Conservation (phyloP, 2,888 invertebrate genomes). For the Amblyjoppa proteus region DNA sequence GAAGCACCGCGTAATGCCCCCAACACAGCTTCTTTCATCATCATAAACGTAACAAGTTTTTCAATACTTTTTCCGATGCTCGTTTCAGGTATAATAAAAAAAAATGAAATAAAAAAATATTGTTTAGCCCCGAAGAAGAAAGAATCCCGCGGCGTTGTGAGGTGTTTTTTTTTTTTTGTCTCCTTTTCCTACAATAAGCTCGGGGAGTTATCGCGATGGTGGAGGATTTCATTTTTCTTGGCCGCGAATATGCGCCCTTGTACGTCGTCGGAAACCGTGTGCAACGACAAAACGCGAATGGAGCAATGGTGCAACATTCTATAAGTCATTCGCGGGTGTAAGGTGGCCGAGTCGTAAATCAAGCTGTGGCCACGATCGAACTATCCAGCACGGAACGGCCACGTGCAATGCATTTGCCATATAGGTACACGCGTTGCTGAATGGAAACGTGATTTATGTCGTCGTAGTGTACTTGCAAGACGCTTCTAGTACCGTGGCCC, state of each 20-base stretch:
- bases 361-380: conserved; percentile 66
- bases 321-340: conserved; percentile 60
- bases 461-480: conserved; percentile 72
- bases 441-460: conserved; percentile 78
- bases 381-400: conserved; percentile 72
- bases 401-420: conserved; percentile 56
- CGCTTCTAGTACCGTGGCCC: neutral
- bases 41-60: conserved; percentile 18
- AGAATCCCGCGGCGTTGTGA: neutral
- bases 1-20: too few relatives aligned
- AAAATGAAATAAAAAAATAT: neutral
- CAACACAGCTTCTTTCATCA: conserved; percentile 7
- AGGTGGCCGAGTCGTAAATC: conserved; percentile 60
- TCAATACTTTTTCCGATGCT: conserved; percentile 2
- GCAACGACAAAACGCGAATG: conserved; percentile 33
- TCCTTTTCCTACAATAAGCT: conserved; percentile 16
- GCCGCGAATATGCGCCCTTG: conserved; percentile 25
- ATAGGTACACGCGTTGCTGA: conserved; percentile 58
- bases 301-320: conserved; percentile 42
- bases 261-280: conserved; percentile 33
- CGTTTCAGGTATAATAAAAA: neutral
- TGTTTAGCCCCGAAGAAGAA: neutral
- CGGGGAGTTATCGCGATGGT: neutral
- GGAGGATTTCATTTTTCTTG: conserved; percentile 4
- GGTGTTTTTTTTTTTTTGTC: neutral